Evolutionary conservation across 2,888 invertebrate genomes (phyloP), one percentile per base, ranked within the genome.

Genomic region (Phaedon cochleariae): DNA sequence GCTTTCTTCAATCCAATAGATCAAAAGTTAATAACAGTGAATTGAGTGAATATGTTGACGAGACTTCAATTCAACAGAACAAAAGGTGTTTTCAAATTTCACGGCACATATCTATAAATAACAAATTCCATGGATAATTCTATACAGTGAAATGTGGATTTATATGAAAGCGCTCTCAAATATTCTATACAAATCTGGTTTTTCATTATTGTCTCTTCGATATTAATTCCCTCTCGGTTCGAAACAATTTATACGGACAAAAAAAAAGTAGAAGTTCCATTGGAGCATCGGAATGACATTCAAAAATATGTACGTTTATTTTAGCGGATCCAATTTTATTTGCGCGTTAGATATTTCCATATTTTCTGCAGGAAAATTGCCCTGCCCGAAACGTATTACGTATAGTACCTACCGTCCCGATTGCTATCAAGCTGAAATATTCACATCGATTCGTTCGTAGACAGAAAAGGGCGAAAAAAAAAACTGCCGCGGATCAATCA

Each of bases 341-440:
- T 73, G 73, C 70, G 67, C 41, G 46, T 31, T 10, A n/a, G n/a
- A 72, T 70, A 71, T 74, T 75, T 73, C 69, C 74, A 71, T 75
- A 73, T 75, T 72, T 66, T 66, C 66, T 61, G 63, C 60, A 70
- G 58, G 67, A 62, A 68, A 68, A 41, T 76, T 70, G 72, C 73
- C 71, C 67, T 58, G 70, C 55, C 68, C 59, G 62, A 61, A 68
- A 69, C 74, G 73, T 75, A 77, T 76, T 74, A 74, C 75, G 41
- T 12, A 41, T n/a, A 41, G n/a, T n/a, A n/a, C 34, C 34, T 41
- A 41, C 26, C 70, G 69, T 55, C 70, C 64, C 64, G 74, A 41
- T 41, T 41, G 41, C 74, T 74, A 75, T 75, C 74, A 76, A 75
- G 74, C 71, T 75, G 76, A 77, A 77, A 77, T 76, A 75, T 75